Percentiles rank a stretch among this genome's conserved stretches.
Conservation (phyloP, 2,113 vertebrate genomes). For the Pyrgilauda ruficollis region DNA sequence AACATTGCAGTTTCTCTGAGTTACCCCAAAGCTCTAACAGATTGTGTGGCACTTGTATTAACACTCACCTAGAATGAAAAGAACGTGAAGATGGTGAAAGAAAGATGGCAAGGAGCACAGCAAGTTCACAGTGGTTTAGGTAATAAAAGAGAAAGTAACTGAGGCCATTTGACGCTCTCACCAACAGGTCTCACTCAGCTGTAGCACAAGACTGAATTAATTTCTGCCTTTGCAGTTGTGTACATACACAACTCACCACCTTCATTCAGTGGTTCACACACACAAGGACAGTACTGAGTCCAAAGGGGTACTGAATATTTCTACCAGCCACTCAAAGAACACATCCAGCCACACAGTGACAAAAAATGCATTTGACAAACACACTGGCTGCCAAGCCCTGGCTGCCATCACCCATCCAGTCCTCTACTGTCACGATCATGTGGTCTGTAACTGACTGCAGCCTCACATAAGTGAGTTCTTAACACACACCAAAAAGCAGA, state of each 20-base stretch:
- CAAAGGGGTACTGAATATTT: not conserved
- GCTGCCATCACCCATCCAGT: not conserved
- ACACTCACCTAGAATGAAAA: not conserved
- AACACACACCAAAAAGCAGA: not conserved
- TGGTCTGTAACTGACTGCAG: not conserved
- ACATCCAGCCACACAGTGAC: not conserved
- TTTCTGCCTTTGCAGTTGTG: not conserved
- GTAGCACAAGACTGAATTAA: not conserved
- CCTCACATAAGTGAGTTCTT: not conserved
- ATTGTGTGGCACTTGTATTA: not conserved
- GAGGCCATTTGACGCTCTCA: not conserved
- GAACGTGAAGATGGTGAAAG: not conserved
- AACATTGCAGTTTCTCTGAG: not conserved
- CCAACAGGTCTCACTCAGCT: not conserved
- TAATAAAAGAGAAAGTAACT: not conserved
- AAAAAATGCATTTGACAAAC: not conserved
- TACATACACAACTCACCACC: not conserved
- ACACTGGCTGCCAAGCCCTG: fast-evolving
- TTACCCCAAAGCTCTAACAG: not conserved
- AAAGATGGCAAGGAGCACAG: not conserved
- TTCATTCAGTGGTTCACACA: not conserved
- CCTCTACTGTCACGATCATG: not conserved
- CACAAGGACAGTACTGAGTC: not conserved
- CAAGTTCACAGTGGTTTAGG: not conserved
- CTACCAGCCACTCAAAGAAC: not conserved